Evolutionary conservation across 92 coral and sea anemone species (phyloP), one percentile per base, ranked within the genome.

Genomic region (Virgularia gustaviana): DNA sequence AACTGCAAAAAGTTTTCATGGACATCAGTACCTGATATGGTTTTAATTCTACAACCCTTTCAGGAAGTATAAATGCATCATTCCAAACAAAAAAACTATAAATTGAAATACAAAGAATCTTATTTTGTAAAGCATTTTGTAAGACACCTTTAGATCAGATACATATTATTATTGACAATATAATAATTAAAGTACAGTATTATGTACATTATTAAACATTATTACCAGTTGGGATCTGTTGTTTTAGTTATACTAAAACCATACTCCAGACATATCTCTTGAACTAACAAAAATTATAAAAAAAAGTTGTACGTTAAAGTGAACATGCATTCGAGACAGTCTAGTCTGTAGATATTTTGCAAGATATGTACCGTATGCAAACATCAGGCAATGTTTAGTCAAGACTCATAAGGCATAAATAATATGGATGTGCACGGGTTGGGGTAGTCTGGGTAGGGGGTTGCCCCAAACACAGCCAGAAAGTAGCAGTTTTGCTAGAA

Each of bases 21-120:
- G 20, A 27, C 2, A 29, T 42, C 36, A 8, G 38, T n/a, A 91
- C 97, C 89, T 91, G 97, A 72, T 86, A 91, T 0, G 97, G 60
- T 49, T 91, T 91, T 65, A 91, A 83, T 49, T 91, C 96, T 29
- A 85, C 84, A 51, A 91, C 77, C 64, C 81, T 86, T 64, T 91
- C 97, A 6, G 88, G 84, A 63, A 88, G 87, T 37, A 91, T 79
- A 35, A 82, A 84, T 24, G 97, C 81, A 49, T 91, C 97, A 75
- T 90, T 91, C 97, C 97, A 91, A 38, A 77, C 57, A 27, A 91
- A 84, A 55, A 80, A 89, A 61, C 96, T 91, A n/a, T n/a, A n/a
- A n/a, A n/a, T n/a, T n/a, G n/a, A n/a, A n/a, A n/a, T n/a, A n/a
- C n/a, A n/a, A n/a, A n/a, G n/a, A n/a, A n/a, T n/a, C n/a, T n/a